These are phyloP conservation scores for Gadus macrocephalus DNA, from an alignment of 2,113 vertebrate genomes.

Conservation along the genomic window DNA sequence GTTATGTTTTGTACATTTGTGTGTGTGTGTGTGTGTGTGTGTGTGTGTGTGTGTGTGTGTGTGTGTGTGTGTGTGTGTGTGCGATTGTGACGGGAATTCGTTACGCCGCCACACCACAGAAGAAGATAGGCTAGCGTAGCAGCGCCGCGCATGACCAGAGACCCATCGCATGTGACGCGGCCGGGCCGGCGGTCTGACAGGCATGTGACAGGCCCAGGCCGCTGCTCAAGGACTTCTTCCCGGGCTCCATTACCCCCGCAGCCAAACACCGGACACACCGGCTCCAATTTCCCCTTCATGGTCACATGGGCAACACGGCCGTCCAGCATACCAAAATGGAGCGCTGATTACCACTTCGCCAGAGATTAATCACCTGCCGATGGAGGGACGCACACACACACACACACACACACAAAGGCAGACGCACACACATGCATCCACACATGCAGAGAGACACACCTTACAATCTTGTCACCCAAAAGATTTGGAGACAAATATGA, in stretches of 20 bases:
- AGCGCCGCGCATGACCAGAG: slow-evolving; percentile 42
- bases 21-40: background rate
- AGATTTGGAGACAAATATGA: too few relatives aligned
- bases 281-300: slow-evolving; percentile 64
- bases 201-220: slow-evolving; percentile 62
- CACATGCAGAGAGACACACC: background rate
- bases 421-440: background rate
- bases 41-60: slow-evolving; percentile 8
- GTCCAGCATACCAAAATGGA: slow-evolving; percentile 60
- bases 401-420: slow-evolving; percentile 23
- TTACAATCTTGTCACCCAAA: too few relatives aligned
- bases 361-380: slow-evolving; percentile 51
- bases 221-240: slow-evolving; percentile 66
- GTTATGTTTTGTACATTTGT: too few relatives aligned
- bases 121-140: slow-evolving; percentile 6
- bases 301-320: slow-evolving; percentile 47
- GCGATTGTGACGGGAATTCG: slow-evolving; percentile 54
- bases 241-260: slow-evolving; percentile 66
- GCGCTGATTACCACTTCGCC: slow-evolving; percentile 57
- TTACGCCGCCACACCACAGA: too few relatives aligned
- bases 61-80: slow-evolving; percentile 37
- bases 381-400: slow-evolving; percentile 38
- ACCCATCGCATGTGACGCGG: slow-evolving; percentile 64
- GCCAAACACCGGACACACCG: slow-evolving; percentile 4
- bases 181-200: slow-evolving; percentile 64